Conservation (phyloP, 2,113 vertebrate genomes). For the Osmerus mordax region DNA sequence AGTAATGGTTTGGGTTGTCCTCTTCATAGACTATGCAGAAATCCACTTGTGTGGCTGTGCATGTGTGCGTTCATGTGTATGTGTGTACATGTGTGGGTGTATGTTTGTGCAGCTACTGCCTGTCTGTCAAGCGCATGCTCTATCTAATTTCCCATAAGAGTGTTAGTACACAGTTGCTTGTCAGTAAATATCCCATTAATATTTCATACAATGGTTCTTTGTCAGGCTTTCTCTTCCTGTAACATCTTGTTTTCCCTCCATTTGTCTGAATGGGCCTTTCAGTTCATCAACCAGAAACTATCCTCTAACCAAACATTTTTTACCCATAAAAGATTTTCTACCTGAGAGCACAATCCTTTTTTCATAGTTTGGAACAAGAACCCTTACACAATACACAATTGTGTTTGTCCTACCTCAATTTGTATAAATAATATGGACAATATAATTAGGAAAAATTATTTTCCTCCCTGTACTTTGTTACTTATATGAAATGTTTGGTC, state of each 20-base stretch:
- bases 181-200: constrained; percentile 76
- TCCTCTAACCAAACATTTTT: constrained; percentile 47
- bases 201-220: constrained; percentile 68
- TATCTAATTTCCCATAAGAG: constrained; percentile 46
- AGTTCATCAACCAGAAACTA: constrained; percentile 66
- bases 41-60: constrained; percentile 52
- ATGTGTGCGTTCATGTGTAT: constrained; percentile 17
- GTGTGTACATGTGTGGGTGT: constrained; percentile 13
- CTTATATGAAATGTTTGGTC: too few relatives aligned
- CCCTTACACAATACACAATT: not conserved
- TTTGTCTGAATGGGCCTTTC: constrained; percentile 70
- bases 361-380: constrained; percentile 59
- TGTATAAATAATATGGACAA: too few relatives aligned
- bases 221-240: constrained; percentile 36
- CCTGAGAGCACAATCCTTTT: constrained; percentile 67
- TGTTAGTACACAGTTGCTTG: constrained; percentile 55
- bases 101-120: constrained; percentile 39
- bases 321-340: constrained; percentile 65
- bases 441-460: too few relatives aligned
- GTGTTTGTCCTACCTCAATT: not conserved
- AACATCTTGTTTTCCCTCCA: constrained; percentile 42
- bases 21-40: too few relatives aligned
- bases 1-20: too few relatives aligned
- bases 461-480: too few relatives aligned
- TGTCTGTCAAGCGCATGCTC: constrained; percentile 58